A percentile compares a stretch with the other conserved stretches of the same genome.
These are phyloP conservation scores for Bettongia penicillata DNA, from an alignment of 2,113 vertebrate species.

Conservation along the genomic window DNA sequence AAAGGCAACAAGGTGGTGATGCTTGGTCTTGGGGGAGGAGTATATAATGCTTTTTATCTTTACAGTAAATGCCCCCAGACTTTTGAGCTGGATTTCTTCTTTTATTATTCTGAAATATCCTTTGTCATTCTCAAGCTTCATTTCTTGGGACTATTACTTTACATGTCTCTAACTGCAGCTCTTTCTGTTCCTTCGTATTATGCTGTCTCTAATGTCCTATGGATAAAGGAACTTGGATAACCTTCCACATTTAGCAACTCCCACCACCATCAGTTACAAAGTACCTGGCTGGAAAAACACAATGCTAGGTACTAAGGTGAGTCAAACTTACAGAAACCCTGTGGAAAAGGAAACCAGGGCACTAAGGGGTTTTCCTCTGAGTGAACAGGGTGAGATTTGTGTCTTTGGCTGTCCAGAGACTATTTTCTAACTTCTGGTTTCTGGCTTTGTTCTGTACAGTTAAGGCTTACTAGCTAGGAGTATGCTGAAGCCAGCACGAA, in stretches of 20 bases:
- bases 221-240: not conserved
- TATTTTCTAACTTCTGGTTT: not conserved
- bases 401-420: not conserved
- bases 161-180: not conserved
- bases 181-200: not conserved
- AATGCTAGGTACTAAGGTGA: not conserved
- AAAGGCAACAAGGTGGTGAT: not conserved
- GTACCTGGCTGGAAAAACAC: not conserved
- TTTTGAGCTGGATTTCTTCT: not conserved
- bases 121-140: not conserved
- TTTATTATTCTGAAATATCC: not conserved
- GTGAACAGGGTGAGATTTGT: not conserved
- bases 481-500: not conserved
- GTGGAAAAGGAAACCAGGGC: not conserved
- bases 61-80: not conserved
- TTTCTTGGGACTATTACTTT: not conserved
- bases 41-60: not conserved
- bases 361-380: not conserved
- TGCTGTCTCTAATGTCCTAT: conserved; percentile 7
- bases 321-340: not conserved
- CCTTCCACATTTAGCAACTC: not conserved
- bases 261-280: not conserved
- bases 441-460: not conserved
- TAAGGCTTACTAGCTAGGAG: not conserved
- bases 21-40: not conserved